Evolutionary conservation across 2,113 vertebrate species (phyloP), one percentile per base, ranked within the genome.

Genomic region (Periophthalmodon schlosseri): DNA sequence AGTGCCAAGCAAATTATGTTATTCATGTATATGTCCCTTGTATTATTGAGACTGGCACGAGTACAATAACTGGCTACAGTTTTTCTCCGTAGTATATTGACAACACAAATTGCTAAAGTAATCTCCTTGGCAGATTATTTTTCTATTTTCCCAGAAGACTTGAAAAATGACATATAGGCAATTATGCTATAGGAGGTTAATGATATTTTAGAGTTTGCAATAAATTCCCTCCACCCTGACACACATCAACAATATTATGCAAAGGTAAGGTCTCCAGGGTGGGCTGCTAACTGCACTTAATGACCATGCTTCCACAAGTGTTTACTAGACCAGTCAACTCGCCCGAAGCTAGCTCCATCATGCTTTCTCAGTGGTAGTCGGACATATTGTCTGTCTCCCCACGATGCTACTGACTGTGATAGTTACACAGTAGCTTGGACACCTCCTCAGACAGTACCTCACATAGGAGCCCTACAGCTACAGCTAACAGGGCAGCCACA

Each of bases 231-330:
- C 13, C 13, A 15, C 13, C 23, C 23, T 60, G 21, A 16, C 57
- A 60, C 57, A 23, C 49, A 52, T 18, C 49, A 18, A 15, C 46
- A 23, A 7, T n/a, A 28, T 60, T 60, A 14, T 28, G 21, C 23
- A 60, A 14, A 60, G 24, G 23, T 15, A 23, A 28, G 15, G n/a
- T 63, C 60, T 63, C 70, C 60, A 77, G 82, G 89, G 91, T 92
- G 89, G 92, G 90, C 88, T 74, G 67, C 78, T 85, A 84, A 85
- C 57, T 80, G 70, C 68, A 66, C 78, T 83, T 85, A 87, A 90
- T 89, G 84, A 87, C 78, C 68, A 44, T 78, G 66, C 20, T 56
- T 75, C 84, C 64, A 67, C 68, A 78, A 70, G 58, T 70, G 52
- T 85, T 86, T 87, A 79, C 63, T 47, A 75, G 79, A 74, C 24